phyloP scores from a whole-genome alignment of 1,140 invertebrate species.

The Drosophila kanapiae region DNA sequence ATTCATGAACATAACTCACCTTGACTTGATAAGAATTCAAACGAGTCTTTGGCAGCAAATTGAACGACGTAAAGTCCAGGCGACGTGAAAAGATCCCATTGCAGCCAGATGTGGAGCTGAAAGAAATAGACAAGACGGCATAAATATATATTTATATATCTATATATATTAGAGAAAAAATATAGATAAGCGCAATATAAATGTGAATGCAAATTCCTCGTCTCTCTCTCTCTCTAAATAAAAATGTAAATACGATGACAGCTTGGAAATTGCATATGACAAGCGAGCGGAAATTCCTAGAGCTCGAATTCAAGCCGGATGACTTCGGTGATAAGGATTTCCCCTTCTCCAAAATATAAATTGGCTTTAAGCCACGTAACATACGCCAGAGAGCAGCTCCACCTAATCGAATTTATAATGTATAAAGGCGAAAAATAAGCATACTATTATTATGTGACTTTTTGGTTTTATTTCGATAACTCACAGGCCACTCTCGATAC shows the following conservation, averaged over 20 bases:
- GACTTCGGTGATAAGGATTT: constrained; percentile 38
- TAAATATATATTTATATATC: constrained; percentile 30
- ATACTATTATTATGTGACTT: constrained; percentile 51
- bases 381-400: constrained; percentile 1
- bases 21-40: constrained; percentile 99
- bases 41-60: constrained; percentile 96
- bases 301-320: constrained; percentile 37
- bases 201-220: constrained; percentile 26
- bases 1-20: constrained; percentile 88
- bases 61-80: constrained; percentile 97
- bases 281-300: constrained; percentile 41
- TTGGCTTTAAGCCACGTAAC: constrained; percentile 37
- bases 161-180: constrained; percentile 25
- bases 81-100: constrained; percentile 96
- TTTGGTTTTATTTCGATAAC: constrained; percentile 11
- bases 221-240: constrained; percentile 18
- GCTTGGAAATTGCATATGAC: constrained; percentile 55
- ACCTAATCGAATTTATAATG: constrained; percentile 21
- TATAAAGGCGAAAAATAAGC: background rate
- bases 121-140: constrained; percentile 61
- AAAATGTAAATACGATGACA: constrained; percentile 53
- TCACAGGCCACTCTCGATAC: background rate
- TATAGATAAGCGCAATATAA: constrained; percentile 33
- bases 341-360: constrained; percentile 8
- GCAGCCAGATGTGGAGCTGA: constrained; percentile 93